Percentiles rank a stretch among this genome's conserved stretches.
Evolutionary conservation across 2,888 invertebrate genomes (phyloP).

Genomic region (Spicauda simplicius): DNA sequence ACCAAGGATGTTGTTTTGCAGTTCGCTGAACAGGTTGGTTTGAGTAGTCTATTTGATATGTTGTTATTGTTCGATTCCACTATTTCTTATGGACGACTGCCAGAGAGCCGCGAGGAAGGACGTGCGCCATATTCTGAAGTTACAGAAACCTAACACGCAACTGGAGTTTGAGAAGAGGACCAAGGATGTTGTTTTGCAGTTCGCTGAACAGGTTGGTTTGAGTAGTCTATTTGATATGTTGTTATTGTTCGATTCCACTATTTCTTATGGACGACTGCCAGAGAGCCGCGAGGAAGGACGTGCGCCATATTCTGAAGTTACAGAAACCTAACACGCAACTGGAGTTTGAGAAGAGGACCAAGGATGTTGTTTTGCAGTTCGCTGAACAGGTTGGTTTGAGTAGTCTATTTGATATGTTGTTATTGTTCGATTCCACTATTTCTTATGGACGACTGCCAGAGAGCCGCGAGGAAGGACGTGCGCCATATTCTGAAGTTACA

Average conservation of each 20-base stretch:
- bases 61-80: no score
- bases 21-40: constrained; percentile 94
- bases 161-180: constrained; percentile 96
- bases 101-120: constrained; percentile 96
- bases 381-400: constrained; percentile 91
- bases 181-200: constrained; percentile 95
- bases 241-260: no score
- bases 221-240: no score
- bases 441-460: constrained; percentile 99
- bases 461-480: constrained; percentile 94
- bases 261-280: no score
- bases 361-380: constrained; percentile 96
- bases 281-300: constrained; percentile 94
- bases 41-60: no score
- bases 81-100: no score
- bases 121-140: constrained; percentile 94
- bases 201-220: constrained; percentile 93
- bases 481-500: constrained; percentile 96
- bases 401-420: no score
- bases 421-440: no score
- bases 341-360: constrained; percentile 96
- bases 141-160: constrained; percentile 94
- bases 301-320: constrained; percentile 94
- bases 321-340: constrained; percentile 95
- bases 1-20: constrained; percentile 94